Base-by-base conservation (phyloP, 2,888 invertebrate genomes). In the Netelia virgata region DNA sequence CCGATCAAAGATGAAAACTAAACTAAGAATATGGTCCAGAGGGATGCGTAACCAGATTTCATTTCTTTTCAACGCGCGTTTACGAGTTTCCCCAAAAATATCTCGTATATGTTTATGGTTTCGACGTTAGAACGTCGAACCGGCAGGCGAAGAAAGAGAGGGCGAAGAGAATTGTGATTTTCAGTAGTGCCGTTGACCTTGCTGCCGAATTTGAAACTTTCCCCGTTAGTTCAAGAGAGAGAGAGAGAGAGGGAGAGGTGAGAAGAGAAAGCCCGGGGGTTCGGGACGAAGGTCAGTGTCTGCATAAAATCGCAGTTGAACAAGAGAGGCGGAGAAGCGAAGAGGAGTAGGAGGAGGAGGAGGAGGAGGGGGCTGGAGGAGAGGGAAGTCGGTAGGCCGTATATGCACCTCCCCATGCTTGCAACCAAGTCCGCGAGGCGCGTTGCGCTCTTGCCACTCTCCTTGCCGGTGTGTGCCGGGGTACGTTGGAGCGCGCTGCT, bases 231-330 rank as follows among this genome's bases (percentile, higher is more conserved):
- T 85, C 86, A 87, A 86, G 80, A 86, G 87, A 66, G 75, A 6
- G 16, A 41, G 43, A 61, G 76, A 76, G 57, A 76, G 68, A 16
- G 47, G 53, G 59, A 86, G 81, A 87, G 87, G 61, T 47, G 66
- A 47, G 63, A 70, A 74, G 74, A 78, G 84, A 84, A 77, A 84
- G 82, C 74, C 74, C 57, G 87, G 84, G 78, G 81, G 81, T 70
- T 83, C 82, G 88, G 87, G 89, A 91, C 92, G 93, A 93, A 93
- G 93, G 93, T 93, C 93, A 93, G 93, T 93, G 93, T 92, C 93
- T 93, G 93, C 93, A 93, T 93, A 92, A 93, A 93, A 92, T 82
- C 68, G 82, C 80, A 76, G 76, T 82, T 80, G 80, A 83, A 81
- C 74, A 78, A 83, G 77, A 78, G 79, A 84, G 75, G 85, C 82